Conservation (phyloP, 2,797 vertebrate species). For the Moxostoma hubbsi region DNA sequence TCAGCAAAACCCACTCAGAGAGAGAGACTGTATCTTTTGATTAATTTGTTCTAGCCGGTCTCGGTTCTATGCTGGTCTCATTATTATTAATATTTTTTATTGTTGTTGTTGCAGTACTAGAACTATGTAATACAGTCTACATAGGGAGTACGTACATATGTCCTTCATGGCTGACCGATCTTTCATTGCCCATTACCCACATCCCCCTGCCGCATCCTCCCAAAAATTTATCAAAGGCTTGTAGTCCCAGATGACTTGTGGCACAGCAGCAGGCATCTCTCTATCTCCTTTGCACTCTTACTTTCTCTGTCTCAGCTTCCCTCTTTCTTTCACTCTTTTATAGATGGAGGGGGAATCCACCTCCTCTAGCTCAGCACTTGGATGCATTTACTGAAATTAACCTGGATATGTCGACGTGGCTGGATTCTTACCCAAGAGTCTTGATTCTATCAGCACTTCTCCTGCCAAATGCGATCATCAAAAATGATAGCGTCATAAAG, state of each 20-base stretch:
- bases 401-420: conserved; percentile 41
- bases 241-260: conserved; percentile 58
- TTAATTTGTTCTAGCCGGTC: conserved; percentile 39
- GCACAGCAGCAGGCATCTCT: conserved; percentile 37
- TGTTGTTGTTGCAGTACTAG: conserved; percentile 27
- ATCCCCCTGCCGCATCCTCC: conserved; percentile 45
- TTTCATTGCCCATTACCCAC: conserved; percentile 53
- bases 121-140: conserved; percentile 24
- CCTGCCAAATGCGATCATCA: conserved; percentile 28
- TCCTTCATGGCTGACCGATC: conserved; percentile 43
- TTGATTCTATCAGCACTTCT: conserved; percentile 46
- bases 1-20: conserved; percentile 45
- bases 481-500: conserved; percentile 1
- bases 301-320: conserved; percentile 3
- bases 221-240: conserved; percentile 50
- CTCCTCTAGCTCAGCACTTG: conserved; percentile 43
- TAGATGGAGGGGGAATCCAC: conserved; percentile 28
- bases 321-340: conserved; percentile 37
- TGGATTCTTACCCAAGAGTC: conserved; percentile 49
- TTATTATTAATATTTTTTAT: conserved; percentile 15
- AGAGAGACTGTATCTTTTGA: conserved; percentile 38
- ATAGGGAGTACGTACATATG: conserved; percentile 22
- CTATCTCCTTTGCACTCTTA: not conserved
- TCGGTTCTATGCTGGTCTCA: conserved; percentile 30
- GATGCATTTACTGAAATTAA: conserved; percentile 55